Conservation (phyloP, 1,140 invertebrate genomes). For the Camponotus pennsylvanicus region DNA sequence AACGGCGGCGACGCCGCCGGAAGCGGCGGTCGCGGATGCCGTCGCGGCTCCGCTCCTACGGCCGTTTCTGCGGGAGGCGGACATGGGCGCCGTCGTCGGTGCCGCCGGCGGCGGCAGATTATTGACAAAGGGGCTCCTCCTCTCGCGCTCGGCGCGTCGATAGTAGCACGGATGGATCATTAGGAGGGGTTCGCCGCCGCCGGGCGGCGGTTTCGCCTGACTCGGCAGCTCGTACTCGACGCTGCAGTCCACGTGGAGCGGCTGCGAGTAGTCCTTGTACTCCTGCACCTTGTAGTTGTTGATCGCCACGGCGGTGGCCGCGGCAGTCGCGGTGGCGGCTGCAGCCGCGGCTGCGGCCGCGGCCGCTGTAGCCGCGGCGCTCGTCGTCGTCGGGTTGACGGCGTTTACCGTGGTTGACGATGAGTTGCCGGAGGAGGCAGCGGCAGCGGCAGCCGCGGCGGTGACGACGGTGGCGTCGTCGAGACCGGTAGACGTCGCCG, state of each 20-base stretch:
- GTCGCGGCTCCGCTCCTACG: conserved; percentile 56
- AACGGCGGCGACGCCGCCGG: conserved; percentile 14
- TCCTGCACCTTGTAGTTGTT: conserved; percentile 69
- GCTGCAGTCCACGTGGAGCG: conserved; percentile 93
- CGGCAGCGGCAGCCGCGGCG: conserved; percentile 43
- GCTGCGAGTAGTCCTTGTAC: conserved; percentile 90
- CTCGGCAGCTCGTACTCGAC: conserved; percentile 94
- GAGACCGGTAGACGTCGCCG: conserved; percentile 65
- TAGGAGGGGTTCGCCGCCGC: conserved; percentile 91
- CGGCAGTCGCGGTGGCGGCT: not conserved
- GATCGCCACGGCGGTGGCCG: conserved; percentile 62
- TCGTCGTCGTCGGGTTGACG: conserved; percentile 34
- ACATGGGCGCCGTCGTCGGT: conserved; percentile 67
- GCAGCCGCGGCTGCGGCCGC: conserved; percentile 53
- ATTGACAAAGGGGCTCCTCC: conserved; percentile 91
- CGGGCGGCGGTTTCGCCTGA: conserved; percentile 92
- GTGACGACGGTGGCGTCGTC: conserved; percentile 46
- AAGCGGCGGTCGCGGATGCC: conserved; percentile 34
- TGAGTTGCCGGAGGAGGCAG: conserved; percentile 36
- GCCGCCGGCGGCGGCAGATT: conserved; percentile 87
- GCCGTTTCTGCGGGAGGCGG: conserved; percentile 71
- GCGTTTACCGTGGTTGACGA: conserved; percentile 26
- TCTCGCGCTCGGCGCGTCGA: conserved; percentile 91
- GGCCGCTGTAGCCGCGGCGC: conserved; percentile 53
- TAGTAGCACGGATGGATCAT: conserved; percentile 96